Evolutionary conservation across 2,113 vertebrate species (phyloP), one percentile per base, ranked within the genome.

Genomic region (Recurvirostra avosetta): DNA sequence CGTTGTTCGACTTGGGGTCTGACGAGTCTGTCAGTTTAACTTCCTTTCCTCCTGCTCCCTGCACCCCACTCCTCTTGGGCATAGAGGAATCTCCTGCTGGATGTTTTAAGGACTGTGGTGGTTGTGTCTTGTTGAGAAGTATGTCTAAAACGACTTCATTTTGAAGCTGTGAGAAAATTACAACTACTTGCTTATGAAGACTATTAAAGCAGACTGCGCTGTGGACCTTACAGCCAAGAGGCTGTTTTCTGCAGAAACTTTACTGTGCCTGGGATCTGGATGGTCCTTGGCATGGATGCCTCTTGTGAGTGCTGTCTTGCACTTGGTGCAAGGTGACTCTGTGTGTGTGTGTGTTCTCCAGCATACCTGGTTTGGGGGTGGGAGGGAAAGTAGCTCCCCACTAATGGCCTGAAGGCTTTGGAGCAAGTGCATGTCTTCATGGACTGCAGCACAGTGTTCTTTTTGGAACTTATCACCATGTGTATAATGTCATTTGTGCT

Each of bases 61-160:
- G 43, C 8, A 5, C 34, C 10, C 62, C 0, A 2, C 12, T 56
- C 4, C 1, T 4, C 38, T 73, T 4, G 2, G 6, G 27, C 4
- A 2, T 16, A 45, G 36, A 70, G 55, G 18, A 56, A 19, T 62
- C 58, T 61, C 4, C 47, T 74, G 34, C 16, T 86, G 53, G 41
- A 1, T 81, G 53, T 67, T 88, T 84, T 47, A 77, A 74, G n/a
- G 61, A 9, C 15, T 1, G 0, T 34, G 11, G 74, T n/a, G 65
- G 11, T 18, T 73, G 71, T 82, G 6, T 63, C 7, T 18, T 62
- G 22, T 45, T 62, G 49, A 75, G 74, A 36, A 40, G 41, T 8
- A 4, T 21, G 3, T 88, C 32, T 82, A 55, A 88, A 79, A 10
- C 11, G 2, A 10, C 26, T 72, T 58, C 3, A 15, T 41, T 56